A percentile compares a stretch with the other conserved stretches of the same genome.
phyloP scores from a whole-genome alignment of 2,888 invertebrate species.

The Silvanus unidentatus region DNA sequence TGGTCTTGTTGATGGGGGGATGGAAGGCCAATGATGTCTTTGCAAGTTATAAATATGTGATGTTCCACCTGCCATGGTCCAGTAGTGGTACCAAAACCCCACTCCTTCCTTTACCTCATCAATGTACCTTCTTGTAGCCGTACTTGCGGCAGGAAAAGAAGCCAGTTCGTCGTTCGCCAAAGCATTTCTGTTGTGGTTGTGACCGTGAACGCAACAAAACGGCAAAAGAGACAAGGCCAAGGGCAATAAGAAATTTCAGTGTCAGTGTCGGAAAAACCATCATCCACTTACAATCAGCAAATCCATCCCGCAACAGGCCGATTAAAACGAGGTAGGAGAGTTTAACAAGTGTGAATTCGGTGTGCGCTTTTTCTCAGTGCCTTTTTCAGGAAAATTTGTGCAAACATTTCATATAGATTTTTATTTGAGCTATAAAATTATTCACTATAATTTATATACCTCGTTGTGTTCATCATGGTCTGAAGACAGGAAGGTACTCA shows the following conservation, averaged over 20 bases:
- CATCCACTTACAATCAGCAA: too few species aligned
- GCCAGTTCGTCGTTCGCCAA: constrained; percentile 45
- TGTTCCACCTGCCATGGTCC: constrained; percentile 40
- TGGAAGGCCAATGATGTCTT: constrained; percentile 31
- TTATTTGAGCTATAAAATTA: too few species aligned
- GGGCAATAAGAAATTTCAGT: constrained; percentile 37
- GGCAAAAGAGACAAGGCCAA: constrained; percentile 36
- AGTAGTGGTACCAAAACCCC: constrained; percentile 39
- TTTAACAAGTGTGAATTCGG: too few species aligned
- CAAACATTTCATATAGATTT: too few species aligned
- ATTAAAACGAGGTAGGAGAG: too few species aligned
- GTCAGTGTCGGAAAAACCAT: constrained; percentile 40
- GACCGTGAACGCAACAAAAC: constrained; percentile 41
- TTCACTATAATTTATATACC: too few species aligned
- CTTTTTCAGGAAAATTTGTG: too few species aligned
- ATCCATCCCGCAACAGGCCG: too few species aligned
- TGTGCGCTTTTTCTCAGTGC: too few species aligned
- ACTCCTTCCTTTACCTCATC: constrained; percentile 24
- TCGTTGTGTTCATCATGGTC: too few species aligned
- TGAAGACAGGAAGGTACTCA: too few species aligned
- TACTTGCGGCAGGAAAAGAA: constrained; percentile 43
- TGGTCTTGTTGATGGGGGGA: too few species aligned
- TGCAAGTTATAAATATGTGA: constrained; percentile 35
- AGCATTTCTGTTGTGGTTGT: constrained; percentile 47
- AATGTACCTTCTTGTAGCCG: constrained; percentile 29